Conservation (phyloP, 2,797 vertebrate species). For the Jordanella pulchra region DNA sequence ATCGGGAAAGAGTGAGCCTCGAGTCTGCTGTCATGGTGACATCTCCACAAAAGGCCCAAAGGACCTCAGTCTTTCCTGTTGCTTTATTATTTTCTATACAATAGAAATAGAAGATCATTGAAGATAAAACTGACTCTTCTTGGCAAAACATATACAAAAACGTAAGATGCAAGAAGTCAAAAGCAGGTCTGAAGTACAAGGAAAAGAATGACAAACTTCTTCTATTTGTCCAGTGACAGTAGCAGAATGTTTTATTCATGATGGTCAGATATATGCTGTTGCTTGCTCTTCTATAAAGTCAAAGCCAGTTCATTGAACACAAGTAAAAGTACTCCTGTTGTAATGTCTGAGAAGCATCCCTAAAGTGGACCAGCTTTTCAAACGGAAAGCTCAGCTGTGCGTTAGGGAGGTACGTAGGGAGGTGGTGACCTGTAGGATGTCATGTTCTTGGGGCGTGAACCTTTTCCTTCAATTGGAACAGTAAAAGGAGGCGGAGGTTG, state of each 20-base stretch:
- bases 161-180: slow-evolving; percentile 70
- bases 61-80: slow-evolving; percentile 73
- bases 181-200: slow-evolving; percentile 70
- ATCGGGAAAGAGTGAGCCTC: slow-evolving; percentile 72
- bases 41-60: slow-evolving; percentile 71
- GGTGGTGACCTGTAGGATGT: slow-evolving; percentile 97
- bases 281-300: slow-evolving; percentile 75
- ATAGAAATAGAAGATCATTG: slow-evolving; percentile 81
- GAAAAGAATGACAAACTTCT: slow-evolving; percentile 56
- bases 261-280: slow-evolving; percentile 70
- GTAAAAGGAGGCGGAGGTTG: slow-evolving; percentile 97
- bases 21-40: slow-evolving; percentile 81
- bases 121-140: slow-evolving; percentile 79
- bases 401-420: slow-evolving; percentile 97
- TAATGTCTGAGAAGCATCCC: slow-evolving; percentile 68
- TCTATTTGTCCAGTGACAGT: slow-evolving; percentile 64
- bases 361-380: slow-evolving; percentile 64
- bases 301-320: slow-evolving; percentile 68
- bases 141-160: slow-evolving; percentile 58
- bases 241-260: slow-evolving; percentile 67
- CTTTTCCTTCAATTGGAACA: slow-evolving; percentile 95
- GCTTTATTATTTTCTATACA: slow-evolving; percentile 83
- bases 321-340: slow-evolving; percentile 68
- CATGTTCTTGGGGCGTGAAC: slow-evolving; percentile 99
- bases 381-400: slow-evolving; percentile 67